Evolutionary conservation across 2,888 invertebrate species (phyloP).

Genomic region (Eupithecia inturbata): DNA sequence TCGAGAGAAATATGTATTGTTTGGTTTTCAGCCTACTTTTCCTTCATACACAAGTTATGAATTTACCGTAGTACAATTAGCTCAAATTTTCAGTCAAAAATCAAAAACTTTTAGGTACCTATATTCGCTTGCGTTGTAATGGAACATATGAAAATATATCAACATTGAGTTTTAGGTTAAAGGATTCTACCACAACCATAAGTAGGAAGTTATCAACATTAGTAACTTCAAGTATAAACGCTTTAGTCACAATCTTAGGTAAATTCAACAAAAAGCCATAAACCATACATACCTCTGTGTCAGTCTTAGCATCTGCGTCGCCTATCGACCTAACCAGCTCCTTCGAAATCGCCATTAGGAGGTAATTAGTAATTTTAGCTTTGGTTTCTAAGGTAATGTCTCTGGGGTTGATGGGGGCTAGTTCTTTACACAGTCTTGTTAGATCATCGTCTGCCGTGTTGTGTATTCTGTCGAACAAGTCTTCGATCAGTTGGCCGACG

Average conservation of each 20-base stretch:
- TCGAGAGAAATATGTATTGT: neutral
- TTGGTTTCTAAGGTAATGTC: constrained; percentile 74
- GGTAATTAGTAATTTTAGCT: constrained; percentile 81
- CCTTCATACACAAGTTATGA: neutral
- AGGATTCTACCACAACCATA: constrained; percentile 57
- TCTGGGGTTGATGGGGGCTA: constrained; percentile 61
- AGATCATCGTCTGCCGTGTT: constrained; percentile 74
- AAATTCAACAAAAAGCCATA: constrained; percentile 44
- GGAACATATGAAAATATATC: neutral
- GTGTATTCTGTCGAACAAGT: constrained; percentile 77
- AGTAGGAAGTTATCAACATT: constrained; percentile 53
- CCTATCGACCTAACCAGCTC: constrained; percentile 81
- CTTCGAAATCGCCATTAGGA: constrained; percentile 81
- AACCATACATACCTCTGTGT: constrained; percentile 77
- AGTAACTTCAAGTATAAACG: constrained; percentile 51
- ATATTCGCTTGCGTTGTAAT: neutral
- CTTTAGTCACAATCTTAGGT: constrained; percentile 68
- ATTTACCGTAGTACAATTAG: neutral
- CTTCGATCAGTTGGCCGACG: constrained; percentile 78
- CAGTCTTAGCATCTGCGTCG: constrained; percentile 81
- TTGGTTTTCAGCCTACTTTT: neutral
- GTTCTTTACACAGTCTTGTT: constrained; percentile 71
- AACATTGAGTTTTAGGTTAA: constrained; percentile 27
- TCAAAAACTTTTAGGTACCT: neutral
- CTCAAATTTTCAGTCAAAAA: neutral